Percentiles rank a stretch among this genome's conserved stretches.
Conservation (phyloP, 2,113 vertebrate genomes). For the Nibea coibor region DNA sequence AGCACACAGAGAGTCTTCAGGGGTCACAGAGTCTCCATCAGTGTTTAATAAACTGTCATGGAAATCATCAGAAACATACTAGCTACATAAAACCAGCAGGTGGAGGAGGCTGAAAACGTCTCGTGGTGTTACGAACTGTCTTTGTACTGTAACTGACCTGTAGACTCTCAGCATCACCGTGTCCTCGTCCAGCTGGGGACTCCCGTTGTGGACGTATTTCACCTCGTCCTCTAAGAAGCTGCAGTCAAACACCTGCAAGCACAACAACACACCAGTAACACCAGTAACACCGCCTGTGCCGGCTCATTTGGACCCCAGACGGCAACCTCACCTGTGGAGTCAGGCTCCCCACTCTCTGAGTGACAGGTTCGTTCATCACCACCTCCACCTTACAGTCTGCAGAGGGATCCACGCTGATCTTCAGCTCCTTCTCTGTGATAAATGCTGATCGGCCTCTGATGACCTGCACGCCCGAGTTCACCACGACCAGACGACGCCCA, state of each 20-base stretch:
- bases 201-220: slow-evolving; percentile 77
- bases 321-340: slow-evolving; percentile 69
- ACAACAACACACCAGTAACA: background rate
- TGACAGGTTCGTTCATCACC: slow-evolving; percentile 80
- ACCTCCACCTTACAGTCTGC: slow-evolving; percentile 83
- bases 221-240: slow-evolving; percentile 80
- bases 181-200: slow-evolving; percentile 79
- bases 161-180: slow-evolving; percentile 77
- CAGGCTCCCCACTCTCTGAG: slow-evolving; percentile 79
- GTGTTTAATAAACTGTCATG: too few species aligned
- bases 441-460: slow-evolving; percentile 77
- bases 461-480: slow-evolving; percentile 72
- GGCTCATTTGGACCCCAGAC: background rate
- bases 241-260: slow-evolving; percentile 83
- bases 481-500: slow-evolving; percentile 69
- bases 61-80: too few species aligned
- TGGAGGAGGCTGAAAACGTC: too few species aligned
- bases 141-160: slow-evolving; percentile 62
- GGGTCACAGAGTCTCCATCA: background rate
- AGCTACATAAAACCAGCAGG: too few species aligned
- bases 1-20: background rate
- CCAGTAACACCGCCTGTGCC: background rate
- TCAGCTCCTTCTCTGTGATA: slow-evolving; percentile 70
- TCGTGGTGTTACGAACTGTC: too few species aligned
- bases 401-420: slow-evolving; percentile 59